Evolutionary conservation across 1,140 invertebrate genomes (phyloP).

Genomic region (Bombus polaris): DNA sequence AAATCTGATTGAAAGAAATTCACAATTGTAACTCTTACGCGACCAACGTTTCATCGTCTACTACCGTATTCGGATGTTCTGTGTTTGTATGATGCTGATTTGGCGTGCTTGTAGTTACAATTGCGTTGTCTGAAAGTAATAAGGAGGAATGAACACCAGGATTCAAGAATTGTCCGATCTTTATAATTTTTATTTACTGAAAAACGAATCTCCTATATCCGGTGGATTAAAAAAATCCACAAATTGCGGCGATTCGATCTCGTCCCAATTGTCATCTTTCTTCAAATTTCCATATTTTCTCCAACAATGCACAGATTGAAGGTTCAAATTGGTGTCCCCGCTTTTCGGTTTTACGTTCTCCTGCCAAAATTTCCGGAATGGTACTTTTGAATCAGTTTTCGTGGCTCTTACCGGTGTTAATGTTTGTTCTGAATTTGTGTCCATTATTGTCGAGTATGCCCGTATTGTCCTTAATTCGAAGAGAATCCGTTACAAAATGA

Average conservation of each 20-base stretch:
- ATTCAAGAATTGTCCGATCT: neutral
- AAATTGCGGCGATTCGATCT: constrained; percentile 55
- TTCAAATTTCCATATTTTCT: neutral
- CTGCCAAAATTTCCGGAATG: constrained; percentile 29
- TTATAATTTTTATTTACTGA: constrained; percentile 47
- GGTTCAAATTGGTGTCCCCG: neutral
- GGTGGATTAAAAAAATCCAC: constrained; percentile 46
- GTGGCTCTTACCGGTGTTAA: neutral
- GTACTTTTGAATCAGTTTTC: neutral
- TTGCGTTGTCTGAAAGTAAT: neutral
- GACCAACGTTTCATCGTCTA: neutral
- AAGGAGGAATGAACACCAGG: neutral
- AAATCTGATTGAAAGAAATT: neutral
- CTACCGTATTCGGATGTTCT: too few relatives aligned
- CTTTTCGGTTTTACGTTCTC: neutral
- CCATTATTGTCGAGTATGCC: too few relatives aligned
- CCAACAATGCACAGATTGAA: accelerated
- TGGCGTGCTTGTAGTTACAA: neutral
- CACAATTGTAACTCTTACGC: constrained; percentile 1
- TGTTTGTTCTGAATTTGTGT: neutral
- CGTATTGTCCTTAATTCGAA: neutral
- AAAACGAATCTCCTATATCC: constrained; percentile 46
- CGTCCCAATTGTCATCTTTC: constrained; percentile 31
- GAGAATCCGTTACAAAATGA: neutral
- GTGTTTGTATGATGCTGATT: neutral